Evolutionary conservation across 23 tunicate species (phyloP), one percentile per base, ranked within the genome.

Genomic region (Corella eumyota): DNA sequence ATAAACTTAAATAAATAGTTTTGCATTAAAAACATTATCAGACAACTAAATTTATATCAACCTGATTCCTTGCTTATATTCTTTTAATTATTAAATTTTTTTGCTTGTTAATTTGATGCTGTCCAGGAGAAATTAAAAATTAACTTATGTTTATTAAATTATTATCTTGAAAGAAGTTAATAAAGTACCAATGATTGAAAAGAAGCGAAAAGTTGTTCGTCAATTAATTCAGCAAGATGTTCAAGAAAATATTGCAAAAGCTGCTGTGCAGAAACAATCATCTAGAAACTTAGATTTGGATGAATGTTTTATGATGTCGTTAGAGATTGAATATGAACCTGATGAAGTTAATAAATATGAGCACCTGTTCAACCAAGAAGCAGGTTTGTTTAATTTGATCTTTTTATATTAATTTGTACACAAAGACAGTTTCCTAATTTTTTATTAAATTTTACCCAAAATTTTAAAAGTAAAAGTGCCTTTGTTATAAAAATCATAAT

Each of bases 191-290:
- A 26, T 28, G 34, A 30, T 64, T 29, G 60, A 79, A 56, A 53
- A 62, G 35, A 79, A 79, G 55, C 62, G 50, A 25, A 62, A 47
- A 56, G 74, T 82, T 27, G 65, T 80, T 4, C 49, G 75, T 32
- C 63, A 46, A 28, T 60, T 82, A 9, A 76, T 76, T 34, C 60
- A 60, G 21, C 40, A 35, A 29, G 75, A 82, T 9, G 21, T 82
- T 32, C 32, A 68, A 1, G 71, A 62, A 38, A 50, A 53, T 33
- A 67, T 61, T 36, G 92, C 92, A 38, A 82, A 82, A 54, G 92
- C 92, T 1, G 92, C 92, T 13, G 92, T 82, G 7, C 48, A 40
- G 48, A n/a, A n/a, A n/a, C 79, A 81, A 56, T 51, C 74, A 3
- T 71, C 50, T 3, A 50, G 40, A 34, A 66, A 46, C 28, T 30